Evolutionary conservation across 2,113 vertebrate genomes (phyloP), one percentile per base, ranked within the genome.

Genomic region (Actinemys pallida): DNA sequence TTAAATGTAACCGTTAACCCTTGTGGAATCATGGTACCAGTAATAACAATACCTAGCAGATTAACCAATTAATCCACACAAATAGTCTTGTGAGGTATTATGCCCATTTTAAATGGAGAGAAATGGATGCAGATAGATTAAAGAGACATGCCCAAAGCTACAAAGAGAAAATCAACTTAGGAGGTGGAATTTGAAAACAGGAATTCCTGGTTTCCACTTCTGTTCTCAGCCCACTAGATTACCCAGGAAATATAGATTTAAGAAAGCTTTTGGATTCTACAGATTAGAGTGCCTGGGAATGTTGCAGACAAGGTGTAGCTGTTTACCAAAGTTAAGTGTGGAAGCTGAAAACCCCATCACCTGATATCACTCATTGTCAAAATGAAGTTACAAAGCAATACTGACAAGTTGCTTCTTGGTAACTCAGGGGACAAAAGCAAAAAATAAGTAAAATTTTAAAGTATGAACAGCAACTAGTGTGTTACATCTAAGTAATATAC

Each of bases 361-460:
- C 82, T 57, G 35, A 93, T 4, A 59, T 89, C 14, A 86, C 16
- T 83, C 27, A 87, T 56, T 87, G 90, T 89, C 87, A 91, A 89
- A 97, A 87, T 39, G 31, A 87, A 94, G 27, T 92, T 94, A 93
- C 10, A 89, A 75, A 25, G 59, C 27, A 96, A 56, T 17, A 92
- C 31, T 53, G 35, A 91, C 62, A 96, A 92, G 24, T 4, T 53
- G 31, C 35, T 35, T 96, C 76, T 95, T 89, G 54, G 65, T 78
- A 78, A 78, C 22, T 78, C 65, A 39, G 16, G 90, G 39, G 45
- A 87, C 12, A 92, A 81, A 53, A 81, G 62, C 52, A 93, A 80
- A 95, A 5, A 17, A 27, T 20, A 45, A 90, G 52, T 56, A 86
- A n/a, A 78, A 94, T 81, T 78, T 83, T 91, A 3, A 78, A 69